Percentiles rank a stretch among this genome's conserved stretches.
phyloP scores from a whole-genome alignment of 37 sponge, comb jelly and placozoan species.

The Halichondria panicea region DNA sequence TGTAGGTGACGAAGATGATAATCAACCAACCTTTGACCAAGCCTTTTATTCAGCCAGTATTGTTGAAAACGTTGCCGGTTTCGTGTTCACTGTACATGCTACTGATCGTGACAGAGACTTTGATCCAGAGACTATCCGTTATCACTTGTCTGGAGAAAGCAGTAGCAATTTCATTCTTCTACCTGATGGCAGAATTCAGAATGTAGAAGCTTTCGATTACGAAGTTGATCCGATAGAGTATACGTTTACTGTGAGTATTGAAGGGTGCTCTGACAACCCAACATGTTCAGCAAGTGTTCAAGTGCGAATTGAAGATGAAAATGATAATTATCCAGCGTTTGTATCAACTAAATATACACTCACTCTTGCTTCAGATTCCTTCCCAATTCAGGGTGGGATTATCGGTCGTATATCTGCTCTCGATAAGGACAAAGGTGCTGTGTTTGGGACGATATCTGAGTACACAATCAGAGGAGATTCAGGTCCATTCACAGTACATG shows the following conservation, averaged over 20 bases:
- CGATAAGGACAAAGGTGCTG: conserved; percentile 32
- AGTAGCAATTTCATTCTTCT: conserved; percentile 22
- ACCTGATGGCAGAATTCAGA: conserved; percentile 32
- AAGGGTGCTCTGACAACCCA: conserved; percentile 12
- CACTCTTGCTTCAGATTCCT: not conserved
- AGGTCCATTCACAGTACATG: conserved; percentile 34
- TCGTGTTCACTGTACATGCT: conserved; percentile 8
- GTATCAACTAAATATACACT: not conserved
- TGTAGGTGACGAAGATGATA: conserved; percentile 48
- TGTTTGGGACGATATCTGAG: conserved; percentile 16
- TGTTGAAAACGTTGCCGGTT: conserved; percentile 40
- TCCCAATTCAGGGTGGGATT: conserved; percentile 20
- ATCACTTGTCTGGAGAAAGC: conserved; percentile 5
- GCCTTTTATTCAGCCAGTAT: conserved; percentile 1
- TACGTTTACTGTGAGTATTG: conserved; percentile 10
- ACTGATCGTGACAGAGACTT: conserved; percentile 41
- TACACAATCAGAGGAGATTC: conserved; percentile 34
- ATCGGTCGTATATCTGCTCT: conserved; percentile 43
- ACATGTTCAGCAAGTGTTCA: conserved; percentile 26
- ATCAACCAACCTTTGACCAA: conserved; percentile 12
- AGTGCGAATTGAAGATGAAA: conserved; percentile 25
- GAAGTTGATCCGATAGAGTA: conserved; percentile 28
- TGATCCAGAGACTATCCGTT: conserved; percentile 1
- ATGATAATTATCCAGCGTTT: conserved; percentile 55
- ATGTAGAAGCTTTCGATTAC: conserved; percentile 41